Evolutionary conservation across 2,888 invertebrate genomes (phyloP), one percentile per base, ranked within the genome.

Genomic region (Neoscelio sp.): DNA sequence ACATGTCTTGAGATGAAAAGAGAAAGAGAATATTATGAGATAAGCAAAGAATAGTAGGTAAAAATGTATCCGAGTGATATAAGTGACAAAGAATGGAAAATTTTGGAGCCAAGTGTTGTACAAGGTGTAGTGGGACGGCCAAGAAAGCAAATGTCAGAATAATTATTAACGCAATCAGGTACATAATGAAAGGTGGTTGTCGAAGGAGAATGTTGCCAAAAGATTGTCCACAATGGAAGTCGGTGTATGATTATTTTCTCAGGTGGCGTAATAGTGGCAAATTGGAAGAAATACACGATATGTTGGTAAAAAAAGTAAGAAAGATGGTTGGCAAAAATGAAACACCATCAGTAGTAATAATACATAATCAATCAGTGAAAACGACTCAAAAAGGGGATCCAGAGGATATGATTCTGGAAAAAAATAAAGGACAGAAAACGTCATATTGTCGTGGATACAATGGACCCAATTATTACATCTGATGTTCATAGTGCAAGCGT

Each of bases 381-480:
- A n/a, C n/a, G n/a, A n/a, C n/a, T n/a, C n/a, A n/a, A n/a, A n/a
- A n/a, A n/a, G n/a, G n/a, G n/a, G n/a, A 20, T 23, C 23, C 23
- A 23, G 23, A 58, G 58, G 58, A 35, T 58, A 58, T 58, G 58
- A 58, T 58, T 35, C 40, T 20, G 40, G 40, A 58, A 58, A 38
- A 58, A 58, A 58, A 40, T 58, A 58, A 58, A 58, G 58, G 58
- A 38, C 10, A 58, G 58, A 58, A 58, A 58, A 58, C 38, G 58
- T 17, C 58, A 58, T 38, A 58, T 58, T 18, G 23, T 58, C 38
- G 40, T 40, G 13, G 40, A 58, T 40, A 58, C 58, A n/a, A 8
- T 40, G 6, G 23, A 6, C 23, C 23, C 6, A 23, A 23, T 23
- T 23, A 23, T 23, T 23, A 23, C 23, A 23, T 3, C 23, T 23